Base-by-base conservation (phyloP, 2,113 vertebrate species). In the Zosterops lateralis region DNA sequence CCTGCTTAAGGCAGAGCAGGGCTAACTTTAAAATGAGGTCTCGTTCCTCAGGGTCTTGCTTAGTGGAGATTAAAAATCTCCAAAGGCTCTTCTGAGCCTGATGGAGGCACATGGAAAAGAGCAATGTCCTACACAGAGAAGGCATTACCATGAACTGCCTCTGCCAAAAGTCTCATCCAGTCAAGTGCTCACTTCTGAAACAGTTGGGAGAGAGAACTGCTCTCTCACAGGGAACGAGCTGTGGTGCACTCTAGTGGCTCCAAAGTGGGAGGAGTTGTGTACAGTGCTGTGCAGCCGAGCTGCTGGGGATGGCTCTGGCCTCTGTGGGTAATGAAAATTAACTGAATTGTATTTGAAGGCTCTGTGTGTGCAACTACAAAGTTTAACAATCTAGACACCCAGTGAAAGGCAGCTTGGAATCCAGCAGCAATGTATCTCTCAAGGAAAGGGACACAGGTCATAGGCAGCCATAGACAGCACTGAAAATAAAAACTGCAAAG, bases 241-340 rank as follows among this genome's bases (percentile, higher is more conserved):
- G 53, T 72, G 64, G 47, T 79, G 61, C 61, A 56, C 66, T 91
- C 65, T 25, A 48, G 68, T 40, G 64, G 50, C 44, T 68, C 58
- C 56, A 8, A 1, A 22, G 32, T 8, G 38, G 47, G 72, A 86
- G 54, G 34, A 21, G 40, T 5, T 28, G 24, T 34, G 47, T 12
- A 7, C 53, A 32, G 44, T 1, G 44, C 67, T 44, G 36, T 34
- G 51, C 42, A 34, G 42, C 2, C 0, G 2, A 51, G 25, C 14
- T 80, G 48, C 50, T 65, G 64, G 38, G 19, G 40, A 12, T 54
- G 44, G 1, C 76, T 24, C 76, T 14, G 56, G 20, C 3, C 1
- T 14, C 29, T 44, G 57, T 8, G 26, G 4, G 15, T 17, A 6
- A 20, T 0, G 16, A 50, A 34, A 44, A 72, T 47, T 14, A 21